Evolutionary conservation across 2,797 vertebrate genomes (phyloP), one percentile per base, ranked within the genome.

Genomic region (Aplochiton taeniatus): DNA sequence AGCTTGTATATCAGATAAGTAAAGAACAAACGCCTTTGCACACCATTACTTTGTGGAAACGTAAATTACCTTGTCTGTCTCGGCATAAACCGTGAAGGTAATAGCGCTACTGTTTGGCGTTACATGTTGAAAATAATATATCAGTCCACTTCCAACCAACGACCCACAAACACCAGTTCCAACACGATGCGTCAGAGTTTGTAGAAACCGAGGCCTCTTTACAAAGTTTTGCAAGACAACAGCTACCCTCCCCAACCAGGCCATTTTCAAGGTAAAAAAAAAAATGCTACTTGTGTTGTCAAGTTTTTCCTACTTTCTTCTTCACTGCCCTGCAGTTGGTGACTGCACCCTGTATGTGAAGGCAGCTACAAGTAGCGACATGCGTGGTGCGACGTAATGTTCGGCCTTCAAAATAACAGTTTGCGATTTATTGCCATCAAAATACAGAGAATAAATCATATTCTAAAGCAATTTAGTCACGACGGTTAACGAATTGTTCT

Each of bases 221-320:
- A 76, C 16, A 16, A 70, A 53, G 31, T 14, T 78, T 60, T 84
- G 73, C 47, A 86, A 19, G 16, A 69, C 63, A n/a, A 66, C 12
- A 0, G 74, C 56, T 12, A 89, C 63, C 69, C 73, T 86, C 11
- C 68, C 75, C 88, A 85, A 90, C 74, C 78, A 78, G 63, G 89
- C 85, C 92, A 93, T 92, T 75, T 91, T 85, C 14, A 31, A 31
- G 3, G 31, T n/a, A n/a, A n/a, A n/a, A n/a, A n/a, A n/a, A n/a
- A n/a, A 31, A 3, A 31, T 2, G 6, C 31, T 31, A 31, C 31
- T 31, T 2, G 2, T 31, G 3, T 31, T 3, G 31, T 31, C 31
- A 31, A 31, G 31, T 31, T 31, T 31, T 2, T 31, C 31, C 31
- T 31, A 3, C 31, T 31, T 31, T 31, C 31, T 31, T 3, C 31